Evolutionary conservation across 1,140 invertebrate genomes (phyloP).

Genomic region (Apis mellifera): Amel_HAv3.1 CM009936.2:3226501-3227000

Average conservation of each 20-base stretch:
- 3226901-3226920: background rate
- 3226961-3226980: background rate
- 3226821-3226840: background rate
- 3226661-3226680: conserved; percentile 41
- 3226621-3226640: background rate
- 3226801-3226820: background rate
- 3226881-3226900: background rate
- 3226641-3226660: background rate
- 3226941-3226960: conserved; percentile 41
- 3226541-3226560: background rate
- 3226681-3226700: conserved; percentile 38
- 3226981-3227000: background rate
- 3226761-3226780: conserved; percentile 11
- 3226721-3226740: conserved; percentile 23
- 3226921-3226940: background rate
- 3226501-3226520: no score
- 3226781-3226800: background rate
- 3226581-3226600: background rate
- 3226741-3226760: conserved; percentile 7
- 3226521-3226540: background rate
- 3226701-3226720: conserved; percentile 54
- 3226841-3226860: background rate
- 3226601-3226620: background rate
- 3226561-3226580: background rate
- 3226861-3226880: background rate